Conservation (phyloP, 92 coral and sea anemone species). For the Palythoa grandis region DNA sequence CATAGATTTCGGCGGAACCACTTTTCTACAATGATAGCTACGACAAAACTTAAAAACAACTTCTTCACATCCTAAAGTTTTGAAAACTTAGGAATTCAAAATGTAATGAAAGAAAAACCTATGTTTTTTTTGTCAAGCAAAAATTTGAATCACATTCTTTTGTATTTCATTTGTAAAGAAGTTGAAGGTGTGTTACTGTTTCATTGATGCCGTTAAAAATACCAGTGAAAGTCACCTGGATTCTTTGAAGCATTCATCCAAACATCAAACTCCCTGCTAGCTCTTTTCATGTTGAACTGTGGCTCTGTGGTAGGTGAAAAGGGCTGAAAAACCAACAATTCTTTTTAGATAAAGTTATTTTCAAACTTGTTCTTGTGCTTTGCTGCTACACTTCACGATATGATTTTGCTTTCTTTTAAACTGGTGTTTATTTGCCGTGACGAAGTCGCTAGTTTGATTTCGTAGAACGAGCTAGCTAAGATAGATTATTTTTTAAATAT, state of each 20-base stretch:
- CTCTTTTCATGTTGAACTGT: constrained; percentile 26
- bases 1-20: not conserved
- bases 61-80: no score
- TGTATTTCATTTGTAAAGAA: not conserved
- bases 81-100: no score
- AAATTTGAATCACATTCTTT: not conserved
- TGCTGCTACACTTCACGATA: not conserved
- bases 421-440: no score
- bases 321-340: not conserved
- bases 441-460: no score
- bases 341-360: not conserved
- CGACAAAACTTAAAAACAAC: no score
- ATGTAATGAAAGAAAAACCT: no score
- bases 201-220: not conserved
- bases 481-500: no score
- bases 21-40: no score
- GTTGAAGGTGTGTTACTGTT: no score
- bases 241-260: constrained; percentile 30
- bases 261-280: constrained; percentile 20
- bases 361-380: not conserved
- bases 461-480: no score
- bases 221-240: not conserved
- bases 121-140: no score
- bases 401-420: no score
- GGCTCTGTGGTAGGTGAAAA: constrained; percentile 26